A percentile compares a stretch with the other conserved stretches of the same genome.
Conservation (phyloP, 2,113 vertebrate species). For the Cercocebus atys region DNA sequence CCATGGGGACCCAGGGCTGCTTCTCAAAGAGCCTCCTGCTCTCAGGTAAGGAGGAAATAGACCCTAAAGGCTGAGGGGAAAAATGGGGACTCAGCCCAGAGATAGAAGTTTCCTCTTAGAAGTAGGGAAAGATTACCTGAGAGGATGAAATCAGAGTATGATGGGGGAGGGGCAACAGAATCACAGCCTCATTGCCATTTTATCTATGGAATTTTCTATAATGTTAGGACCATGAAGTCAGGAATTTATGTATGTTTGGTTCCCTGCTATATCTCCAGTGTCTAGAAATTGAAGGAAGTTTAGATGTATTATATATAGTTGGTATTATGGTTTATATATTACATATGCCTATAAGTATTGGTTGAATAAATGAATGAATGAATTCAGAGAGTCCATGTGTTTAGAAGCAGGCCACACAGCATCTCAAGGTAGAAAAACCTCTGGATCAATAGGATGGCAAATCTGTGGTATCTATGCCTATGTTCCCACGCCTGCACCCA, state of each 20-base stretch:
- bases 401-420: not conserved
- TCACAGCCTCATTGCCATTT: not conserved
- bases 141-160: not conserved
- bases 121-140: not conserved
- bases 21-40: slow-evolving; percentile 32
- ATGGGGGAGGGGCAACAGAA: not conserved
- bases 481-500: not conserved
- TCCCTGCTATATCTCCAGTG: not conserved
- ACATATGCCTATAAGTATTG: not conserved
- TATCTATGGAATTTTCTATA: slow-evolving; percentile 2
- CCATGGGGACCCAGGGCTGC: not conserved
- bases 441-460: not conserved
- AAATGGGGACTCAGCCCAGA: not conserved
- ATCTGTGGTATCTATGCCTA: not conserved
- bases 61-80: not conserved
- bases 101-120: not conserved
- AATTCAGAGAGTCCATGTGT: not conserved
- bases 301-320: not conserved
- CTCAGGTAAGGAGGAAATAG: slow-evolving; percentile 47
- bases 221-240: not conserved
- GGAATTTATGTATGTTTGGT: not conserved
- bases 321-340: not conserved
- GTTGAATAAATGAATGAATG: not conserved
- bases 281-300: not conserved
- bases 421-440: not conserved